These are phyloP conservation scores for Ranitomeya imitator DNA, from an alignment of 2,113 vertebrate genomes.

Conservation along the genomic window DNA sequence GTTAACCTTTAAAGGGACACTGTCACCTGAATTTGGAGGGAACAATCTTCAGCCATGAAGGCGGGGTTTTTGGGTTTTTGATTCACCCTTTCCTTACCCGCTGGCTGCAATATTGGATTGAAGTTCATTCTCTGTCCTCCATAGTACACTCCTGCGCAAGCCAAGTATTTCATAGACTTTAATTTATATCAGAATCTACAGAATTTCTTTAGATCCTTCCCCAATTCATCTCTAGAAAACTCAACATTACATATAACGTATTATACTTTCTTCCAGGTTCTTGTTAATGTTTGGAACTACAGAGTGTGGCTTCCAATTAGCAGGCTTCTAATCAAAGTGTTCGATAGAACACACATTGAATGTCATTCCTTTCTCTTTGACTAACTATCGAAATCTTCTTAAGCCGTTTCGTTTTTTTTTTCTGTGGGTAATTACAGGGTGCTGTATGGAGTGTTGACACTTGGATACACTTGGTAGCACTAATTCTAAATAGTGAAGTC, in stretches of 20 bases:
- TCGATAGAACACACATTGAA: not conserved
- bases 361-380: not conserved
- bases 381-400: not conserved
- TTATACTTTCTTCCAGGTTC: not conserved
- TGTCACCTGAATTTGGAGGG: no score
- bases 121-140: no score
- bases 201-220: not conserved
- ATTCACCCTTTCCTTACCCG: no score
- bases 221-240: not conserved
- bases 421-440: not conserved
- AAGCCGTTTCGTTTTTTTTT: not conserved
- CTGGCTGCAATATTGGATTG: no score
- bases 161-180: no score
- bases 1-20: no score
- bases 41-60: no score
- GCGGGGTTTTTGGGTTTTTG: no score
- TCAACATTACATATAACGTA: not conserved
- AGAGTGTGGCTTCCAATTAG: not conserved
- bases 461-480: constrained; percentile 9
- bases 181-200: not conserved
- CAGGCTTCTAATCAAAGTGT: not conserved
- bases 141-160: no score
- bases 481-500: constrained; percentile 3
- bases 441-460: not conserved
- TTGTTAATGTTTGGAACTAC: not conserved